A percentile compares a stretch with the other conserved stretches of the same genome.
These are phyloP conservation scores for Varecia variegata DNA, from an alignment of 2,797 vertebrate genomes.

Conservation along the genomic window DNA sequence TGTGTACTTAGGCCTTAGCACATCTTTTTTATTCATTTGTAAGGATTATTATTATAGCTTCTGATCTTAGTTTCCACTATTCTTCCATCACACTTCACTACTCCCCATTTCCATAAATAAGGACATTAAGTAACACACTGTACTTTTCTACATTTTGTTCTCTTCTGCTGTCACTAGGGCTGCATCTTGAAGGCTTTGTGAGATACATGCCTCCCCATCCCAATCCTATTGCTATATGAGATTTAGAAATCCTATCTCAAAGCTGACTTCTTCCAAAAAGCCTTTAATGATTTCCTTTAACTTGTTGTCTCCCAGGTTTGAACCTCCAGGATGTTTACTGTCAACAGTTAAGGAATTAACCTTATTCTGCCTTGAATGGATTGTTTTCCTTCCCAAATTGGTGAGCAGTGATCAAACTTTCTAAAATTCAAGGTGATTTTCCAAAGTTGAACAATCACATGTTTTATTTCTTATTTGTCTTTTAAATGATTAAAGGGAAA, in stretches of 20 bases:
- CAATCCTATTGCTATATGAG: neutral
- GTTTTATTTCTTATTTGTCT: slow-evolving; percentile 19
- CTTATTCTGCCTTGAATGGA: neutral
- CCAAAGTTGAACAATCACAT: neutral
- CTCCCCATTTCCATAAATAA: neutral
- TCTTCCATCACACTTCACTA: neutral
- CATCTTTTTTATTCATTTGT: neutral
- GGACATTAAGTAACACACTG: neutral
- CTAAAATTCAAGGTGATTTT: neutral
- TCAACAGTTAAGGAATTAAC: neutral
- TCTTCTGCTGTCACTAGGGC: neutral
- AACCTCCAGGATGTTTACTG: neutral
- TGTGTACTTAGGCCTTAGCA: neutral
- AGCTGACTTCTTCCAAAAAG: neutral
- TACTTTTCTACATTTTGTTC: neutral
- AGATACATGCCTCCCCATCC: accelerated
- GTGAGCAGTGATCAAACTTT: neutral
- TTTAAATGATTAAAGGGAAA: slow-evolving; percentile 25
- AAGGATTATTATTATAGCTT: neutral
- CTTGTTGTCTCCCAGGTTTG: neutral
- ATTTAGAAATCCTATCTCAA: neutral
- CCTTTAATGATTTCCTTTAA: neutral
- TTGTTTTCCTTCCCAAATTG: slow-evolving; percentile 17
- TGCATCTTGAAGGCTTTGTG: neutral
- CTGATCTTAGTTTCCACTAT: slow-evolving; percentile 9